phyloP scores from a whole-genome alignment of 1,140 invertebrate species.

The Brachionus manjavacas region DNA sequence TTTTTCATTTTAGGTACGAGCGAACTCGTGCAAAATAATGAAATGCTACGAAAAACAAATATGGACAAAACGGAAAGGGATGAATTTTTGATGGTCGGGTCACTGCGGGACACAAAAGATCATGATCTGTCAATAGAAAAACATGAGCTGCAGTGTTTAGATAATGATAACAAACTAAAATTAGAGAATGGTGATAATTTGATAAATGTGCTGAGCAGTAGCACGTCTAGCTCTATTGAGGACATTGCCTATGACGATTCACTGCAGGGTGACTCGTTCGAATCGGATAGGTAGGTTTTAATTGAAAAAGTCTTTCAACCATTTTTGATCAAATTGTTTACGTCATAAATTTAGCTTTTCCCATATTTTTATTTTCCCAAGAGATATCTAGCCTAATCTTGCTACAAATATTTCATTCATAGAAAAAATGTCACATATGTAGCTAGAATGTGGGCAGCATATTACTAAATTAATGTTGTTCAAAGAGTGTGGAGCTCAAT shows the following conservation, averaged over 20 bases:
- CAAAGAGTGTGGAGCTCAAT: background rate
- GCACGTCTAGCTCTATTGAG: constrained; percentile 28
- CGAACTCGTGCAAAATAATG: background rate
- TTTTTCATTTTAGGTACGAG: background rate
- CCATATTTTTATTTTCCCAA: background rate
- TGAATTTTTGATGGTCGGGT: background rate
- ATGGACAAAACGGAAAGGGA: constrained; percentile 16
- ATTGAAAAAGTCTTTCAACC: background rate
- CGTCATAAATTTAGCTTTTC: background rate
- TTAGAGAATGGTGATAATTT: background rate
- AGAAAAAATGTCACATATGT: background rate
- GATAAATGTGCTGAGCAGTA: constrained; percentile 14
- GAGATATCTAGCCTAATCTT: background rate
- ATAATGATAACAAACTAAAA: background rate
- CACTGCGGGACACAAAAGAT: background rate
- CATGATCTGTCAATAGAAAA: background rate
- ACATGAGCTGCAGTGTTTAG: background rate
- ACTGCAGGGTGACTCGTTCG: constrained; percentile 29
- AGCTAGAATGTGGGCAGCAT: background rate
- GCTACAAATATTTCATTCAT: background rate
- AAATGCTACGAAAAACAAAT: background rate
- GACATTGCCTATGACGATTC: constrained; percentile 27
- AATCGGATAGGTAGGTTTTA: constrained; percentile 41
- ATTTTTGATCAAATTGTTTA: constrained; percentile 13
- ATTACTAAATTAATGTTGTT: background rate